Evolutionary conservation across 2,888 invertebrate genomes (phyloP), one percentile per base, ranked within the genome.

Genomic region (Polyploca ridens): DNA sequence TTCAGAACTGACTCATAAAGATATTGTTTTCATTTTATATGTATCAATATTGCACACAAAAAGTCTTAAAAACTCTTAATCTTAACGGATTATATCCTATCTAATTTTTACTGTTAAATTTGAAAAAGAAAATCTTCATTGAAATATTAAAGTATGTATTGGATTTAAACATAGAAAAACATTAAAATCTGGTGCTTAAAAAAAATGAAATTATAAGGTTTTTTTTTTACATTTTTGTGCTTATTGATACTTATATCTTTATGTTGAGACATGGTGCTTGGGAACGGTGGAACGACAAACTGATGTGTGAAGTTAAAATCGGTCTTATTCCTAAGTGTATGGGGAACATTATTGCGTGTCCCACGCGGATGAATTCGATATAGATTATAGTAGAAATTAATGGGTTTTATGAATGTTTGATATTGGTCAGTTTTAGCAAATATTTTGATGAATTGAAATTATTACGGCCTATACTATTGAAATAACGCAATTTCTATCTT

Each of bases 251-350:
- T 41, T 41, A 13, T 3, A 41, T 54, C 8, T 54, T 54, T 54
- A 54, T 10, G 67, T 74, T 78, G 72, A 75, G 71, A 75, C 83
- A 81, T 78, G 84, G 80, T 82, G 83, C 73, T 82, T 77, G 81
- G 83, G 77, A 8, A 54, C 80, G 77, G 73, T 73, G 74, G 69
- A 69, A 69, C 67, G 77, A 76, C 84, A 83, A 83, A 84, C 79
- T 83, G 85, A 82, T 75, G 54, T 63, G 35, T 60, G 69, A 41
- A 41, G 13, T 68, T 73, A 69, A 69, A 66, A 62, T 77, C 62
- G 63, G 70, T 75, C 74, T 75, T 84, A 75, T 71, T 62, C 38
- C 54, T 57, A 62, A 19, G 6, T 46, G 54, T 10, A 54, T 54
- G 54, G 54, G 54, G 19, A 19, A 8, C 54, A 54, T n/a, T 46